Conservation (phyloP, 2,113 vertebrate genomes). For the Plecturocebus donacophilus region DNA sequence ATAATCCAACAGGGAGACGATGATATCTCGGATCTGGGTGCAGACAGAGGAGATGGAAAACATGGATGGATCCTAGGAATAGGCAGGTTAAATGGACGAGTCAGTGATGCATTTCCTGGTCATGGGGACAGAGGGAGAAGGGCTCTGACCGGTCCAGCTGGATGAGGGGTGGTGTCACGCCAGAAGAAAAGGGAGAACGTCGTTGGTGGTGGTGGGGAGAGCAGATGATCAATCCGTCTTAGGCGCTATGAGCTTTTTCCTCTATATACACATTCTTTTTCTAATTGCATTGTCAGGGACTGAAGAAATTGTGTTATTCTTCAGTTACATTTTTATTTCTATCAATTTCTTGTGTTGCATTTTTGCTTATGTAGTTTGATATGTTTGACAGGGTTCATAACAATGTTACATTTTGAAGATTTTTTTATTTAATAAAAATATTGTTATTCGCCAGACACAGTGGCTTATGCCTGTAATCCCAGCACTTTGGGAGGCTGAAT, state of each 20-base stretch:
- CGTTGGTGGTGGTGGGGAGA: not conserved
- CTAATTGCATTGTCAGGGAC: not conserved
- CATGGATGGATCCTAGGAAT: not conserved
- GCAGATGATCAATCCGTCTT: not conserved
- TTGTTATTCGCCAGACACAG: no score
- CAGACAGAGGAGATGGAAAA: not conserved
- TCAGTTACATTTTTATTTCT: not conserved
- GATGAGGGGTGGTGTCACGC: not conserved
- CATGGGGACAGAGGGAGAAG: not conserved
- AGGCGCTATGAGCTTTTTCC: not conserved
- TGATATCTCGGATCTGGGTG: not conserved
- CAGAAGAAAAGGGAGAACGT: not conserved
- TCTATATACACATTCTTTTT: not conserved
- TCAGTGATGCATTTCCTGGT: not conserved
- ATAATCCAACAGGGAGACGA: not conserved
- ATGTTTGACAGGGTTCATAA: not conserved
- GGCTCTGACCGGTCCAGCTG: not conserved
- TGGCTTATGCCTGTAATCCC: no score
- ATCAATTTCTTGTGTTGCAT: not conserved
- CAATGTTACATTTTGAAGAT: not conserved
- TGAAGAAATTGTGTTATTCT: not conserved
- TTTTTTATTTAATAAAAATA: not conserved
- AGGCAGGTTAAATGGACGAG: not conserved
- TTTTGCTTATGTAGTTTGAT: not conserved
- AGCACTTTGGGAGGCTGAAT: no score